phyloP scores from a whole-genome alignment of 2,888 invertebrate genomes.

The Synergus japonicus region DNA sequence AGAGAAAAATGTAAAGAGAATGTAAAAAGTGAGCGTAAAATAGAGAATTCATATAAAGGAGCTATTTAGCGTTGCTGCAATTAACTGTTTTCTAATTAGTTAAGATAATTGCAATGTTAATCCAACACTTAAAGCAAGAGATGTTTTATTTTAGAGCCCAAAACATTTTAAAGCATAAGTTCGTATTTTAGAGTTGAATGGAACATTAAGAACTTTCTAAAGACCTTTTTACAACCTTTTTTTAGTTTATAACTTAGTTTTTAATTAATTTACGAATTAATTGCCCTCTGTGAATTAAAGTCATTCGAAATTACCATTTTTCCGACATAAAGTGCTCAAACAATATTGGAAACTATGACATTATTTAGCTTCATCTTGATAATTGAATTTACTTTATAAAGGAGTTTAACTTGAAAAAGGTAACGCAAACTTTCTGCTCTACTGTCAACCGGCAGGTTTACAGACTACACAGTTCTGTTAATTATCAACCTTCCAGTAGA shows the following conservation, averaged over 20 bases:
- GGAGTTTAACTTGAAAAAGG: neutral
- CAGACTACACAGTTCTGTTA: conserved; percentile 1
- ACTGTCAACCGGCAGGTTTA: neutral
- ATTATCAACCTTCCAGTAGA: conserved; percentile 11
- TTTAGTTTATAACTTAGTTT: neutral
- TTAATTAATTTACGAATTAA: neutral
- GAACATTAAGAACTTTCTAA: neutral
- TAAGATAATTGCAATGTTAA: neutral
- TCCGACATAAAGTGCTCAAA: neutral
- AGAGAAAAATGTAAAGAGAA: conserved; percentile 16
- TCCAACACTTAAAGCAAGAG: neutral
- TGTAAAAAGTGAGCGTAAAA: conserved; percentile 6
- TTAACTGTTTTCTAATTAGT: conserved; percentile 26
- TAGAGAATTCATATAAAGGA: conserved; percentile 29
- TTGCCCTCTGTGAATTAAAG: neutral
- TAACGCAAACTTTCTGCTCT: conserved; percentile 16
- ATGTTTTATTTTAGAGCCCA: neutral
- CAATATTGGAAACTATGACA: neutral
- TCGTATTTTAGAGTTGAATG: neutral
- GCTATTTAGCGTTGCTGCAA: conserved; percentile 16
- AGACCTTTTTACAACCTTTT: neutral
- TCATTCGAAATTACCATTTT: neutral
- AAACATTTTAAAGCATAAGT: neutral
- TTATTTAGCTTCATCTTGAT: neutral
- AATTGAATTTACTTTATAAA: conserved; percentile 4